Percentiles rank a stretch among this genome's conserved stretches.
Conservation (phyloP, 37 sponge, comb jelly and placozoan species). For the Ianthella basta region DNA sequence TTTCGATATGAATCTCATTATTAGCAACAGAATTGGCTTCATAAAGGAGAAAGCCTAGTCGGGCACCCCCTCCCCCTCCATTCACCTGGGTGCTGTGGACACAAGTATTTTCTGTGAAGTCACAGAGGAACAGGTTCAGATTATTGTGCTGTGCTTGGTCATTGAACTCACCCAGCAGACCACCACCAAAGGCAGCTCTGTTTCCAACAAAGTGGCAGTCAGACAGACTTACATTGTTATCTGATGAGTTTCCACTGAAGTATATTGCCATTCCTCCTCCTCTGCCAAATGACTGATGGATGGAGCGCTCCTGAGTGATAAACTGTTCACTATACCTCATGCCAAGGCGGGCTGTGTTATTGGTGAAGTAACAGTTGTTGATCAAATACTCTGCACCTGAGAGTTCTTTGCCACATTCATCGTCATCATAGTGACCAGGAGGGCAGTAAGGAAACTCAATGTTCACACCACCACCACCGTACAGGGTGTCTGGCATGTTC, state of each 20-base stretch:
- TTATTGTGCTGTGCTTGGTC: conserved; percentile 5
- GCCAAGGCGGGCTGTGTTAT: not conserved
- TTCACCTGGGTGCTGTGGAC: not conserved
- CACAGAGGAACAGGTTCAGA: not conserved
- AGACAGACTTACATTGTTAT: not conserved
- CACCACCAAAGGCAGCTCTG: conserved; percentile 19
- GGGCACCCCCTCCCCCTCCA: not conserved
- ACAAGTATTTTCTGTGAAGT: not conserved
- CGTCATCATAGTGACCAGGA: conserved; percentile 3
- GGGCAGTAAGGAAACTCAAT: conserved; percentile 11
- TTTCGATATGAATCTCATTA: not conserved
- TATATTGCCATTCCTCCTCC: conserved; percentile 25
- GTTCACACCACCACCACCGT: conserved; percentile 19
- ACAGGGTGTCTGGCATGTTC: not conserved
- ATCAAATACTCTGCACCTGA: not conserved
- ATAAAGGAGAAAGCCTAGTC: not conserved
- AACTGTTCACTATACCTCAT: not conserved
- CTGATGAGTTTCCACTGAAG: conserved; percentile 20
- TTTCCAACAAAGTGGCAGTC: conserved; percentile 12
- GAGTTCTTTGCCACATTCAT: not conserved
- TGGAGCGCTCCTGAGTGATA: not conserved
- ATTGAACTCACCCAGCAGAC: conserved; percentile 9
- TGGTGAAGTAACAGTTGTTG: not conserved
- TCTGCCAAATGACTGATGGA: conserved; percentile 25
- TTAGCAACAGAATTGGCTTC: not conserved